phyloP scores from a whole-genome alignment of 1,140 invertebrate genomes.

The Mercenaria mercenaria region DNA sequence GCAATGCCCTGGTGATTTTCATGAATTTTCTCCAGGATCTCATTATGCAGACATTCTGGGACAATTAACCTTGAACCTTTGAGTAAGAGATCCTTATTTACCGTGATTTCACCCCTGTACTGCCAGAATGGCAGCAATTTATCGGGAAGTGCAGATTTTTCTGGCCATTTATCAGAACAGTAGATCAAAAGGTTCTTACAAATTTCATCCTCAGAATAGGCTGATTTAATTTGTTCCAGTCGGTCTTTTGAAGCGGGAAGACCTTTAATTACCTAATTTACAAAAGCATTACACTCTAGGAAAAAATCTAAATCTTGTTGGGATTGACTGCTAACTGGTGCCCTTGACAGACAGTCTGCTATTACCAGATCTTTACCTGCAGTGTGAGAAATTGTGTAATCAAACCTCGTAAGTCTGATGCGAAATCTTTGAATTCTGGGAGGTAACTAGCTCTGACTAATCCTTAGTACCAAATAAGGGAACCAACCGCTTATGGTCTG shows the following conservation, averaged over 20 bases:
- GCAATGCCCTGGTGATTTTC: conserved; percentile 61
- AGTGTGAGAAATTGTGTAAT: too few species aligned
- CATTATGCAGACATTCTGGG: not conserved
- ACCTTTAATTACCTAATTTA: not conserved
- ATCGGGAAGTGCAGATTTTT: not conserved
- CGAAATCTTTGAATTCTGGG: conserved; percentile 20
- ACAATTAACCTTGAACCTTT: not conserved
- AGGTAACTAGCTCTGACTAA: not conserved
- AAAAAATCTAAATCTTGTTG: not conserved
- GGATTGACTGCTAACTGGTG: not conserved
- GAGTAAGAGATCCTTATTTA: not conserved
- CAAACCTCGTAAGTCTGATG: not conserved
- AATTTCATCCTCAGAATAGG: not conserved
- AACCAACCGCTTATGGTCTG: not conserved
- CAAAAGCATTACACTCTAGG: not conserved
- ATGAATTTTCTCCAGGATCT: conserved; percentile 58
- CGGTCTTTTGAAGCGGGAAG: not conserved
- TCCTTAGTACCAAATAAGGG: not conserved
- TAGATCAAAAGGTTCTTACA: not conserved
- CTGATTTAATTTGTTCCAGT: not conserved
- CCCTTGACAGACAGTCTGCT: not conserved
- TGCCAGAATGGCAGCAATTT: not conserved
- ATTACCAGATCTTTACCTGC: not conserved
- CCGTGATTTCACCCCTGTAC: not conserved
- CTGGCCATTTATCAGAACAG: conserved; percentile 25